Conservation (phyloP, 2,113 vertebrate genomes). For the human (Homo sapiens) region GRCh38 chr3:111513001-111513500, state of each 20-base stretch:
- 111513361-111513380: background rate
- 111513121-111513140: constrained; percentile 51
- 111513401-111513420: background rate
- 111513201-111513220: constrained; percentile 33
- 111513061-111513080: constrained; percentile 46
- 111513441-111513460: background rate
- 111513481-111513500: background rate
- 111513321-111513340: background rate
- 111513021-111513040: constrained; percentile 60
- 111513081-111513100: constrained; percentile 57
- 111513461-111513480: background rate
- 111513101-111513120: constrained; percentile 60
- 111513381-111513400: background rate
- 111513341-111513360: background rate
- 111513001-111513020: constrained; percentile 50
- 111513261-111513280: background rate
- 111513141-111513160: constrained; percentile 67
- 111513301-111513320: background rate
- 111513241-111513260: background rate
- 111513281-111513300: background rate
- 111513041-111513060: constrained; percentile 52
- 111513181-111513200: constrained; percentile 31
- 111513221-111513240: background rate
- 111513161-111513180: constrained; percentile 57
- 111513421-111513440: background rate